phyloP scores from a whole-genome alignment of 2,888 invertebrate genomes.

The Dryococelus australis region DNA sequence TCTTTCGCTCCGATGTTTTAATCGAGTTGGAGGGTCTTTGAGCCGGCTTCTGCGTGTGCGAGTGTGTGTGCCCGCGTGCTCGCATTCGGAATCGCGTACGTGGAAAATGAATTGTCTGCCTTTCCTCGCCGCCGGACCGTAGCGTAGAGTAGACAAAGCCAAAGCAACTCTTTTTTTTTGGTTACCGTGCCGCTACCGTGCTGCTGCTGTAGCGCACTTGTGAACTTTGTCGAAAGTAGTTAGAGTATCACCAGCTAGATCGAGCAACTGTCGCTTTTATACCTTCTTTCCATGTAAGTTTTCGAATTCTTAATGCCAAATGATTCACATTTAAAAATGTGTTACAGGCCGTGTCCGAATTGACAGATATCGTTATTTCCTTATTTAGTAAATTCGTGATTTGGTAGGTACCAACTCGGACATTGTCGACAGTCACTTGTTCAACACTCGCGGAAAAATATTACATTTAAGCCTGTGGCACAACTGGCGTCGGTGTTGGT shows the following conservation, averaged over 20 bases:
- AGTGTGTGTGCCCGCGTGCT: background rate
- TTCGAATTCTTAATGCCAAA: too few species aligned
- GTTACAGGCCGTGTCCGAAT: too few species aligned
- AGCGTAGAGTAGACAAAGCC: background rate
- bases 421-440: too few species aligned
- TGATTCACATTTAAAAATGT: too few species aligned
- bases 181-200: background rate
- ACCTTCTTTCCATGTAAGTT: too few species aligned
- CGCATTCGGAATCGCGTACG: slow-evolving; percentile 16
- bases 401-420: too few species aligned
- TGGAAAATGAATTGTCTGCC: slow-evolving; percentile 17
- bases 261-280: background rate
- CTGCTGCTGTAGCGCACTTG: background rate
- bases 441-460: too few species aligned
- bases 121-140: background rate
- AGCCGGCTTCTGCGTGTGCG: background rate
- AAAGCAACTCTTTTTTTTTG: background rate
- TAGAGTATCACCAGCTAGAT: background rate
- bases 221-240: background rate
- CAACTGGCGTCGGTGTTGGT: too few species aligned
- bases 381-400: too few species aligned
- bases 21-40: slow-evolving; percentile 16
- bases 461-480: too few species aligned
- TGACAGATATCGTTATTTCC: too few species aligned
- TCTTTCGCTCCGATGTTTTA: slow-evolving; percentile 10